Conservation (phyloP, 1,140 invertebrate species). For the Ridgeia piscesae region DNA sequence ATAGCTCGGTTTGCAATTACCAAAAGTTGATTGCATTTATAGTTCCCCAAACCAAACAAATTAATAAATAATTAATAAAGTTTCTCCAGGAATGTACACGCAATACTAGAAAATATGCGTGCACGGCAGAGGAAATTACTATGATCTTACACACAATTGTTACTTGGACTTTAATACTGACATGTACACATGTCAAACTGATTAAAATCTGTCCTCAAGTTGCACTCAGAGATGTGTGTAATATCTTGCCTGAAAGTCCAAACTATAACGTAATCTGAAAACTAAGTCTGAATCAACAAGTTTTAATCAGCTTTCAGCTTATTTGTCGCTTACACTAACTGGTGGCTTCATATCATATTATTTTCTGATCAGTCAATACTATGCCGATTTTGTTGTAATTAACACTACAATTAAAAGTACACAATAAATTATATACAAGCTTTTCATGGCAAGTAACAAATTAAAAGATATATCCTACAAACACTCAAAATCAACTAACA, state of each 20-base stretch:
- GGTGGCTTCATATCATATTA: not conserved
- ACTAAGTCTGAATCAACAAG: not conserved
- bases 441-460: no score
- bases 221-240: not conserved
- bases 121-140: not conserved
- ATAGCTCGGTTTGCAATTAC: not conserved
- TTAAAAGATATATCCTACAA: not conserved
- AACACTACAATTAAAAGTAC: not conserved
- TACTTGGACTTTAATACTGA: not conserved
- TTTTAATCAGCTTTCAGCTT: not conserved
- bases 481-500: no score
- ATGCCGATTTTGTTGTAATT: not conserved
- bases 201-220: not conserved
- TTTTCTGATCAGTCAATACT: not conserved
- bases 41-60: not conserved
- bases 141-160: not conserved
- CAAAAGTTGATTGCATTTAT: not conserved
- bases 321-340: not conserved
- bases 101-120: no score
- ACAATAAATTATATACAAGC: not conserved
- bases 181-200: not conserved
- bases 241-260: not conserved
- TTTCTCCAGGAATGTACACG: not conserved
- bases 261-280: not conserved
- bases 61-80: not conserved